These are phyloP conservation scores for Itoplectis maculator DNA, from an alignment of 2,888 invertebrate genomes.

Conservation along the genomic window DNA sequence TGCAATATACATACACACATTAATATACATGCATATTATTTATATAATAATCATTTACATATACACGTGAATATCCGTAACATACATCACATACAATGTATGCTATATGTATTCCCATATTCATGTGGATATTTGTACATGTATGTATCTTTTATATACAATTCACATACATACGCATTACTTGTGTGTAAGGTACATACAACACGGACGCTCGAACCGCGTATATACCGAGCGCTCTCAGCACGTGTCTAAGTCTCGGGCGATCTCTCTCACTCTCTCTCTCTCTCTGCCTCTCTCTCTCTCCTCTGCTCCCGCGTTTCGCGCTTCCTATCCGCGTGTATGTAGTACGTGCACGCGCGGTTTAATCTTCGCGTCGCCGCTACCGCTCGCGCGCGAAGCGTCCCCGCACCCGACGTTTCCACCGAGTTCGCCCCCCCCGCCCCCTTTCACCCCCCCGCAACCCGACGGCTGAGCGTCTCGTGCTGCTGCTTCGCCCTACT, in stretches of 20 bases:
- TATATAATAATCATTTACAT: too few relatives aligned
- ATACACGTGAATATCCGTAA: too few relatives aligned
- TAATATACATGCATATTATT: too few relatives aligned
- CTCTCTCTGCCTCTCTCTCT: too few relatives aligned
- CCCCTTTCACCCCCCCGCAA: slow-evolving; percentile 30
- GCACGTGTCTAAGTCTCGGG: slow-evolving; percentile 62
- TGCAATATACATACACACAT: too few relatives aligned
- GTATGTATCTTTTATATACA: too few relatives aligned
- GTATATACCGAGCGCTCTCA: slow-evolving; percentile 14
- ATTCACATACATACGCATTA: not conserved
- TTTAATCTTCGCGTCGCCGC: slow-evolving; percentile 77
- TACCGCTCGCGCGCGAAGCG: slow-evolving; percentile 68
- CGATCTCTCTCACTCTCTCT: too few relatives aligned
- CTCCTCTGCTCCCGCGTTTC: too few relatives aligned
- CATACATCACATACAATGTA: too few relatives aligned
- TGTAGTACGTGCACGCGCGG: slow-evolving; percentile 71
- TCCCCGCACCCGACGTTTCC: slow-evolving; percentile 66
- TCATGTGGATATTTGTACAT: too few relatives aligned
- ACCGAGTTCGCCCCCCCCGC: slow-evolving; percentile 35
- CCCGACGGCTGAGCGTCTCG: not conserved
- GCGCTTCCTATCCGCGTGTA: slow-evolving; percentile 44
- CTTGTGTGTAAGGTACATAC: slow-evolving; percentile 13
- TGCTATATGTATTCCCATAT: too few relatives aligned
- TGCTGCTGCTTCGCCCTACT: slow-evolving; percentile 13
- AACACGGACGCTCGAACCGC: not conserved